Evolutionary conservation across 2,888 invertebrate genomes (phyloP).

Genomic region (Nomada ruficornis): DNA sequence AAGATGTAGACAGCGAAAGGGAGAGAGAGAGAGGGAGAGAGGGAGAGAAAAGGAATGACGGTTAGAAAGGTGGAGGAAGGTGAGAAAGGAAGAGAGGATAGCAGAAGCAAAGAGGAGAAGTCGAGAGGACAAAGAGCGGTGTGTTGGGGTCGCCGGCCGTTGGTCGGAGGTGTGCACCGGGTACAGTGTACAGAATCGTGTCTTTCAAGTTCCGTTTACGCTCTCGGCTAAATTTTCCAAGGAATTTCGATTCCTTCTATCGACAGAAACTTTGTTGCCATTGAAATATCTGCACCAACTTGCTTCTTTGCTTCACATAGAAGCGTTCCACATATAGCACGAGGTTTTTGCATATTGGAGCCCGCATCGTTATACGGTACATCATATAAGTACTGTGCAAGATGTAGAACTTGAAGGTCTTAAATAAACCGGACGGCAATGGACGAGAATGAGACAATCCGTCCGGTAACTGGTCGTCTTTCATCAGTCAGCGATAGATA

Average conservation of each 20-base stretch:
- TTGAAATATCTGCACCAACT: not conserved
- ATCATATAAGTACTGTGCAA: no score
- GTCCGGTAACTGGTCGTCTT: no score
- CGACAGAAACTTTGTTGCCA: not conserved
- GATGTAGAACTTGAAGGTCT: not conserved
- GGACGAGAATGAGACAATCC: no score
- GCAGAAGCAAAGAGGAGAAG: slow-evolving; percentile 38
- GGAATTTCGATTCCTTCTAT: not conserved
- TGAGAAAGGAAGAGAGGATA: slow-evolving; percentile 41
- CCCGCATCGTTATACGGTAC: no score
- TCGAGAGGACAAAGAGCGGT: slow-evolving; percentile 72
- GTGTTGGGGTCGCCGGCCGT: slow-evolving; percentile 75
- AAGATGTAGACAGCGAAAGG: slow-evolving; percentile 19
- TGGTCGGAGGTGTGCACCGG: slow-evolving; percentile 73
- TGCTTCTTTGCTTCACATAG: no score
- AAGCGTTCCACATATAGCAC: no score
- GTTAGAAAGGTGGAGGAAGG: slow-evolving; percentile 5
- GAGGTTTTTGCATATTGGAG: no score
- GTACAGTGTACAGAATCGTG: slow-evolving; percentile 35
- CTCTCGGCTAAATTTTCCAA: not conserved
- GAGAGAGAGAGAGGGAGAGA: not conserved
- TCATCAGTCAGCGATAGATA: slow-evolving; percentile 39
- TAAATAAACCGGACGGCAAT: not conserved
- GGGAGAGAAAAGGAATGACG: not conserved
- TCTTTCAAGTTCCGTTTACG: not conserved